Evolutionary conservation across 2,113 vertebrate species (phyloP), one percentile per base, ranked within the genome.

Genomic region (Setophaga kirtlandii): DNA sequence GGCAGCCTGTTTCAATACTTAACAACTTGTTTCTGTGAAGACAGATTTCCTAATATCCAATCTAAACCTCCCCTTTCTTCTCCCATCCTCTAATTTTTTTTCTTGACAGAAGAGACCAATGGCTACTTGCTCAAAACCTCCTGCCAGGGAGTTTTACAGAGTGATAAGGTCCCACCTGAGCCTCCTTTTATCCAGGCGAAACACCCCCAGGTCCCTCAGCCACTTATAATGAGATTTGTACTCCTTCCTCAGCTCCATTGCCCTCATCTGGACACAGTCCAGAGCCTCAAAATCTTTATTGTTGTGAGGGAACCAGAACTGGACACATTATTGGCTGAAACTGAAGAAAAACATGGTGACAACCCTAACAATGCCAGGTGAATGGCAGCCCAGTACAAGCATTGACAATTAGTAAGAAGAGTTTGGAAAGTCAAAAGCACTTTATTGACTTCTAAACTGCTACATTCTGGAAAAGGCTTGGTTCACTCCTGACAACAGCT

Each of bases 221-320:
- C 0, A 0, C 49, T 8, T 41, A 22, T 9, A 2, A 14, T 16
- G 25, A 49, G 35, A 33, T 76, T 14, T 37, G 27, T 50, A 12
- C 27, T 70, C 49, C 80, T 83, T 70, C 27, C 27, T 49, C 71
- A 63, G 35, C 31, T 56, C 35, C 15, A 3, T 11, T 70, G 41
- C 35, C 35, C 56, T 42, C 77, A 15, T 56, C 56, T 49, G 49
- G 31, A 27, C 47, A 37, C 10, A 5, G 42, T 20, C 25, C 49
- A 44, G 56, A 22, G 15, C 41, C 15, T 63, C 56, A 44, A 28
- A 11, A 4, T 21, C 22, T 37, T 83, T 44, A n/a, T 21, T 49
- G 19, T 56, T 8, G 12, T 19, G 9, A 70, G 22, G 10, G 15
- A 1, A 10, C 47, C 56, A 83, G 33, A 83, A 20, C 15, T 50